These are phyloP conservation scores for Lutraria lutraria DNA, from an alignment of 2,888 invertebrate genomes.

Conservation along the genomic window DNA sequence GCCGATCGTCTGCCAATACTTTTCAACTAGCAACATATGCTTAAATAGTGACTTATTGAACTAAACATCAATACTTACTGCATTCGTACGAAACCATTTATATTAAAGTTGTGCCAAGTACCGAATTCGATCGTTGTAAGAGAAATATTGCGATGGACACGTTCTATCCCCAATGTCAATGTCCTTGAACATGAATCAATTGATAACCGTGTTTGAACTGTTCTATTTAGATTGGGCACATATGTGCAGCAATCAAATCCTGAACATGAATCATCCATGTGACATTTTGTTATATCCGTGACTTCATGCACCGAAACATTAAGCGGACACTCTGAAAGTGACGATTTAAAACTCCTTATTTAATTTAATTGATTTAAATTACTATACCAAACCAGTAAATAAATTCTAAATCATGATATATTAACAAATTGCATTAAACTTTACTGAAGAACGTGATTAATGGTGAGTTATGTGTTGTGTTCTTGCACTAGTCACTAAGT, in stretches of 20 bases:
- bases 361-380: no score
- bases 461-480: no score
- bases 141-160: background rate
- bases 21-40: no score
- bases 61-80: slow-evolving; percentile 53
- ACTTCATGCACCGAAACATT: background rate
- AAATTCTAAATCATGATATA: no score
- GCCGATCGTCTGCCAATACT: no score
- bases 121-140: slow-evolving; percentile 25
- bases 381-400: no score
- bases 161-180: slow-evolving; percentile 26
- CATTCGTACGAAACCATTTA: slow-evolving; percentile 63
- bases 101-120: slow-evolving; percentile 29
- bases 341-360: background rate
- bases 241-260: slow-evolving; percentile 26
- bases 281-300: slow-evolving; percentile 24
- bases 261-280: slow-evolving; percentile 28
- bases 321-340: slow-evolving; percentile 33
- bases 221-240: slow-evolving; percentile 5
- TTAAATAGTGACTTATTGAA: no score
- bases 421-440: no score
- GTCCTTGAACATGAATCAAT: slow-evolving; percentile 20
- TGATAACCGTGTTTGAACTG: slow-evolving; percentile 18
- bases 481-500: no score
- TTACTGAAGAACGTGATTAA: no score